Conservation (phyloP, 2,797 vertebrate species). For the Lepilemur ruficaudatus region DNA sequence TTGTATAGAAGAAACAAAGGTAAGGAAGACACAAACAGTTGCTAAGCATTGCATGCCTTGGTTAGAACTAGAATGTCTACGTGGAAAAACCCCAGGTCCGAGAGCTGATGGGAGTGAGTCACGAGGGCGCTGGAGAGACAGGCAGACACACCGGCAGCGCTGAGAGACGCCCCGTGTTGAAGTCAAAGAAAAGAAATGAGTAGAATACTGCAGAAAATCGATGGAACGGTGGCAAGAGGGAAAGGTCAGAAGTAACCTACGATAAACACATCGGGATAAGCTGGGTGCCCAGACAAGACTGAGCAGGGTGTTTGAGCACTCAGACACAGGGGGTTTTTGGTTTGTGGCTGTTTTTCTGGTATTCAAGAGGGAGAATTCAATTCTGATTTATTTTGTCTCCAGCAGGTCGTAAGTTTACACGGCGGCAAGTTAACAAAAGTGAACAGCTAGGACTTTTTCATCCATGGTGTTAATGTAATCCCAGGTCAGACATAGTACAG, state of each 20-base stretch:
- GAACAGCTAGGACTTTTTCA: neutral
- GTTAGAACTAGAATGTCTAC: neutral
- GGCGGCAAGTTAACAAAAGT: neutral
- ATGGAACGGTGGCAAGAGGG: fast-evolving
- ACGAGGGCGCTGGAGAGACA: fast-evolving
- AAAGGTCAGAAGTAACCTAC: neutral
- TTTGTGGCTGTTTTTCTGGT: neutral
- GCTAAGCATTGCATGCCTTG: too few species aligned
- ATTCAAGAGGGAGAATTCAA: neutral
- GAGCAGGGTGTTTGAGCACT: fast-evolving
- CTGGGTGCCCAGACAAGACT: too few species aligned
- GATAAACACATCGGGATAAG: too few species aligned
- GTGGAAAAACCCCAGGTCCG: neutral
- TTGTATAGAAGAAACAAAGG: fast-evolving
- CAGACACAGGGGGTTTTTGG: fast-evolving
- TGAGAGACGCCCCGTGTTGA: fast-evolving
- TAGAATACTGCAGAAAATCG: fast-evolving
- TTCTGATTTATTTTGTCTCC: neutral
- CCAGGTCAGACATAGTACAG: neutral
- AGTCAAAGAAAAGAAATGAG: neutral
- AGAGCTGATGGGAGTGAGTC: fast-evolving
- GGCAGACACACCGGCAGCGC: neutral
- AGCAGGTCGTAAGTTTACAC: neutral
- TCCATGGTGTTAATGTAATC: neutral
- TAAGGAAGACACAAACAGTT: neutral